Percentiles rank a stretch among this genome's conserved stretches.
These are phyloP conservation scores for Colletes latitarsis DNA, from an alignment of 1,140 invertebrate species.

Conservation along the genomic window DNA sequence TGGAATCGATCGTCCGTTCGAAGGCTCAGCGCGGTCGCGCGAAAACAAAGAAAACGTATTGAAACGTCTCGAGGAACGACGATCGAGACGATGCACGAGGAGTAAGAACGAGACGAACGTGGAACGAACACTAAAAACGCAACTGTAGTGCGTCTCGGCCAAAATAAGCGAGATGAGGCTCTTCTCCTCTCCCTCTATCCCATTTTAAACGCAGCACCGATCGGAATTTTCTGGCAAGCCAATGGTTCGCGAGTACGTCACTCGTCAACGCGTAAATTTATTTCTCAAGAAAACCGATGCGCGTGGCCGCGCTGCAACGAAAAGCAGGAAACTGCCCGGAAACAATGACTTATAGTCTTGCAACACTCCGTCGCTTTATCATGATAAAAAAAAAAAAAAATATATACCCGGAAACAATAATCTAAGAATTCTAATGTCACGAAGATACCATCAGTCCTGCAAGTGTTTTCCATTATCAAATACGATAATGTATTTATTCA, in stretches of 20 bases:
- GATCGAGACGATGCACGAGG: background rate
- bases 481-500: too few species aligned
- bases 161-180: background rate
- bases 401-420: background rate
- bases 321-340: background rate
- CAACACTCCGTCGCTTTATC: background rate
- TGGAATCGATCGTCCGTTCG: background rate
- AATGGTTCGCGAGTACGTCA: background rate
- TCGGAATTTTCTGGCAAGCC: constrained; percentile 3
- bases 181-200: background rate
- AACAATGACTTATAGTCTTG: background rate
- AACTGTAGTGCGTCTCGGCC: background rate
- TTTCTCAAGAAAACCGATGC: background rate
- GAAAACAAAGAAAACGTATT: background rate
- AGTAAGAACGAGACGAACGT: background rate
- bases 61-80: background rate
- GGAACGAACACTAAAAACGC: background rate
- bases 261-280: background rate
- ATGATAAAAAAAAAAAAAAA: background rate
- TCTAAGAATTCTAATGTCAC: background rate
- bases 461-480: too few species aligned
- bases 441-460: background rate
- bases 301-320: background rate
- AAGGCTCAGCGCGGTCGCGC: too few species aligned
- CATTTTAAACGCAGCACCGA: background rate